Base-by-base conservation (phyloP, 2,888 invertebrate genomes). In the Cryptocephalus primarius region DNA sequence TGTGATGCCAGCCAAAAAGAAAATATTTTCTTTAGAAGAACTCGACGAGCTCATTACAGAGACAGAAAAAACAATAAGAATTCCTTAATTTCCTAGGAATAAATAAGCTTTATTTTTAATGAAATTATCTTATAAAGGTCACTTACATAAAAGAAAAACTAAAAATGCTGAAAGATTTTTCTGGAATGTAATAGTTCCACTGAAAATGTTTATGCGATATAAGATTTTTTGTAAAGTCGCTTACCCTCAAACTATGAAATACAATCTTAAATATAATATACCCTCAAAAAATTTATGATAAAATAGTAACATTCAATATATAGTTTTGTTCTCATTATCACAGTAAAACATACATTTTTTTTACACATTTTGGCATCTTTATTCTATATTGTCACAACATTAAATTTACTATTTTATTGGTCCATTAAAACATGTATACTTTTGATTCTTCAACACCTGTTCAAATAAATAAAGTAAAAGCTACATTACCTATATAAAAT, bases 21-120 rank as follows among this genome's bases (percentile, higher is more conserved):
- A 62, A 52, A 48, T 61, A 34, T 68, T 61, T 51, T 52, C 58
- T 8, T 40, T 65, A 9, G 55, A 60, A 39, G 68, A 69, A 56
- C 62, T 68, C 38, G 66, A 68, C 50, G 53, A 55, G 39, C 56
- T 67, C 8, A 68, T 68, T 43, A 51, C 53, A 8, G 61, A 67
- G 46, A 56, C 65, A 12, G 64, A 65, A 54, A 60, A 56, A 31
- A 39, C 39, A 41, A 43, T 46, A 1, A 48, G 41, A 38, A 12
- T 12, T 11, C 10, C 40, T 10, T 40, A 31, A 40, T 22, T 22
- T 22, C 22, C 2, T 22, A 22, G 22, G 3, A 22, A 22, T 22
- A 22, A 22, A 22, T 22, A 22, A 22, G 22, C 22, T 22, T 22
- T 22, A 22, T 22, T 22, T 22, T 22, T 22, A 22, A 22, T 22